Evolutionary conservation across 2,797 vertebrate genomes (phyloP).

Genomic region (Thaleichthys pacificus): DNA sequence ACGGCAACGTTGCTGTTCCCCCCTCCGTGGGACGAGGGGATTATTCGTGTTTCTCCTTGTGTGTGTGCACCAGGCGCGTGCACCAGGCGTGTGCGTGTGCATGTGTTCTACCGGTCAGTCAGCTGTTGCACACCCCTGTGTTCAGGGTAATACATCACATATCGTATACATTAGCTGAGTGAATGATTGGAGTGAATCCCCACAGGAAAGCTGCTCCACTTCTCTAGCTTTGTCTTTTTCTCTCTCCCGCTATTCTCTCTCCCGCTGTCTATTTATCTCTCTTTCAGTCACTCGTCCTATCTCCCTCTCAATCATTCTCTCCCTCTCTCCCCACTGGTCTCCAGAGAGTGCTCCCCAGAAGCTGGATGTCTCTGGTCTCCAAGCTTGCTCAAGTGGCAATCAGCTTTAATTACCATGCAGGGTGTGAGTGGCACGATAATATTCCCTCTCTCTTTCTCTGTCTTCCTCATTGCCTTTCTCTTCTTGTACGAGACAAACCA

Average conservation of each 20-base stretch:
- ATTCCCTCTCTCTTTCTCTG: constrained; percentile 6
- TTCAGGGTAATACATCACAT: too few relatives aligned
- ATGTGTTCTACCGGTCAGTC: too few relatives aligned
- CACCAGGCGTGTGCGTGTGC: background rate
- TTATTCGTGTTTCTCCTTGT: background rate
- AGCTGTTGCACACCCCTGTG: too few relatives aligned
- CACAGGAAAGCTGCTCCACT: background rate
- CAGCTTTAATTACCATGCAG: constrained; percentile 47
- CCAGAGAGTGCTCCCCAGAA: constrained; percentile 6
- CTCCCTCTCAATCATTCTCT: background rate
- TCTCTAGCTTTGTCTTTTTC: background rate
- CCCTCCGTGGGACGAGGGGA: background rate
- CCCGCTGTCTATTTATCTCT: constrained; percentile 10
- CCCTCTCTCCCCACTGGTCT: constrained; percentile 1
- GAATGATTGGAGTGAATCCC: background rate
- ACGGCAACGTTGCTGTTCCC: background rate
- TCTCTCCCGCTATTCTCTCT: constrained; percentile 7
- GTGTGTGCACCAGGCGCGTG: background rate
- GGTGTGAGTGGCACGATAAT: constrained; percentile 1
- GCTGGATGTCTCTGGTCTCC: constrained; percentile 13
- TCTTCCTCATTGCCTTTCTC: constrained; percentile 10
- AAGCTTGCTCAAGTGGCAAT: constrained; percentile 45
- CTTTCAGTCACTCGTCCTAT: background rate
- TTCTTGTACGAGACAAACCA: background rate
- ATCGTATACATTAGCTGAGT: background rate